Evolutionary conservation across 1,140 invertebrate species (phyloP).

Genomic region (Whitmania pigra): DNA sequence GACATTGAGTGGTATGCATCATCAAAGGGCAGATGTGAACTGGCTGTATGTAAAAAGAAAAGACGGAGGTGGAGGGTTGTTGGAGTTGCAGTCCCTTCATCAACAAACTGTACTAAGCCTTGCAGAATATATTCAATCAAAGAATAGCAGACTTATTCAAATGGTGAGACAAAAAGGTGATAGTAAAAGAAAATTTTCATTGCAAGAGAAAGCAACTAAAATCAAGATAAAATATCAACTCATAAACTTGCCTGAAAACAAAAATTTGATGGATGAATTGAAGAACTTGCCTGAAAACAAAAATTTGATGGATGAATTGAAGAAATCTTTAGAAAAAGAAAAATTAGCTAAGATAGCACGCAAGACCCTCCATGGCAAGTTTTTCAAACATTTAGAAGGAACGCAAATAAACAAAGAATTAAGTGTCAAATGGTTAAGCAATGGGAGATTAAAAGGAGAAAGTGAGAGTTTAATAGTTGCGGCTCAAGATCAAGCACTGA

Average conservation of each 20-base stretch:
- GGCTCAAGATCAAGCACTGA: neutral
- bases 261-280: no score
- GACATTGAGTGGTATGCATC: neutral
- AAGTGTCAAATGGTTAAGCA: neutral
- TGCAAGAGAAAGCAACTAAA: neutral
- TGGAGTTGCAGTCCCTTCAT: neutral
- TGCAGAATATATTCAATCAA: neutral
- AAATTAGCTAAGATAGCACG: neutral
- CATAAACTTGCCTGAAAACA: no score
- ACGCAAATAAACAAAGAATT: no score
- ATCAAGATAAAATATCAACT: neutral
- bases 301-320: no score
- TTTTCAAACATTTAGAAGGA: neutral
- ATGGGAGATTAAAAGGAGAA: neutral
- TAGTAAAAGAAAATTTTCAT: neutral
- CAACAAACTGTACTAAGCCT: neutral
- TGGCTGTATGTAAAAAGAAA: neutral
- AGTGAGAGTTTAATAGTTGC: neutral
- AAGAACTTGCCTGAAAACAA: no score
- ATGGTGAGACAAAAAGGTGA: neutral
- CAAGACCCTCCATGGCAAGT: conserved; percentile 1
- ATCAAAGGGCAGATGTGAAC: neutral
- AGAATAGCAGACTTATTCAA: neutral
- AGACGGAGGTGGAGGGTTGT: neutral
- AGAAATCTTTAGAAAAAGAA: neutral